A percentile compares a stretch with the other conserved stretches of the same genome.
phyloP scores from a whole-genome alignment of 2,797 vertebrate species.

The Neosilurus hyrtlii region DNA sequence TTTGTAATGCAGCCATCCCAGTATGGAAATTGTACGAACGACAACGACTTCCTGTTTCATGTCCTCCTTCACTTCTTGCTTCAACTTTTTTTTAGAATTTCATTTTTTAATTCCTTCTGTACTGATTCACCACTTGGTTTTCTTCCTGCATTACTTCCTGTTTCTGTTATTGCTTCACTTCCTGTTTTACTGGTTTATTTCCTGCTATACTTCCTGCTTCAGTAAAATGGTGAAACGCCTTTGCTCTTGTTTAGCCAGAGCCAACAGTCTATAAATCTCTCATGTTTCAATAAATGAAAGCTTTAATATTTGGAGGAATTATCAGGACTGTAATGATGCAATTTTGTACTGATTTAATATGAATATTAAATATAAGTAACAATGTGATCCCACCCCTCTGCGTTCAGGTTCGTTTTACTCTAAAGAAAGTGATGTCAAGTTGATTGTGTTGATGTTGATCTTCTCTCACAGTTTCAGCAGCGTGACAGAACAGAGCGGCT shows the following conservation, averaged over 20 bases:
- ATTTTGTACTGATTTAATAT: neutral
- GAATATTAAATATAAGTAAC: too few species aligned
- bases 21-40: too few species aligned
- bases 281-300: neutral
- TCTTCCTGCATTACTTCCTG: too few species aligned
- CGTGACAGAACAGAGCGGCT: constrained; percentile 94
- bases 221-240: neutral
- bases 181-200: neutral
- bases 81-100: too few species aligned
- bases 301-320: too few species aligned
- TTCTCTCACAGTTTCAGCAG: constrained; percentile 81
- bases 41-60: neutral
- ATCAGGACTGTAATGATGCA: neutral
- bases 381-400: too few species aligned
- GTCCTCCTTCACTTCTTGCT: too few species aligned
- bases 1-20: too few species aligned
- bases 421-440: neutral
- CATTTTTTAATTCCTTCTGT: neutral
- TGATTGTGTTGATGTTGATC: neutral
- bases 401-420: neutral
- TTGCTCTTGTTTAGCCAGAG: neutral
- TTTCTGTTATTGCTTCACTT: neutral
- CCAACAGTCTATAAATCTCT: neutral
- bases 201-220: neutral
- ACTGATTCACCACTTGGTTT: neutral